Evolutionary conservation across 2,797 vertebrate genomes (phyloP).

Genomic region (Triplophysa bombifrons): DNA sequence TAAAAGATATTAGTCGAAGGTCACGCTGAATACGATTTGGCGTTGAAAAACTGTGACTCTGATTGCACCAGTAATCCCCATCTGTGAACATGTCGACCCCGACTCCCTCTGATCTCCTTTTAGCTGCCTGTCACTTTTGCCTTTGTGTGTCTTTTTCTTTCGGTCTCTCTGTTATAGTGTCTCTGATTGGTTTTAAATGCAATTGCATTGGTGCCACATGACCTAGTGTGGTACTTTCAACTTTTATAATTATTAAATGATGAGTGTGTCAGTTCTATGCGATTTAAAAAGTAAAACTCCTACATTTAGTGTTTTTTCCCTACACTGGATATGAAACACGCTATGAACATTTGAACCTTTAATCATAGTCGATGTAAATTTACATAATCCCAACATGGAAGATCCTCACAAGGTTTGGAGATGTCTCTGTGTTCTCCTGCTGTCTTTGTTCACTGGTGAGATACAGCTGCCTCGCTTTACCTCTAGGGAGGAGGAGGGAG

Average conservation of each 20-base stretch:
- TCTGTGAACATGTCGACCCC: constrained; percentile 42
- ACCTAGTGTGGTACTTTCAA: not conserved
- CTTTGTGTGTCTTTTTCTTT: not conserved
- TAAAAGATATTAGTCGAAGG: constrained; percentile 26
- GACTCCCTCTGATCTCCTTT: constrained; percentile 45
- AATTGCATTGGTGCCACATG: not conserved
- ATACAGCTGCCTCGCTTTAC: constrained; percentile 28
- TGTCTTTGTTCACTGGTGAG: constrained; percentile 36
- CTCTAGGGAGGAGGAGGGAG: constrained; percentile 33
- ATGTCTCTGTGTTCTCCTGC: constrained; percentile 19
- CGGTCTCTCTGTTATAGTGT: constrained; percentile 7
- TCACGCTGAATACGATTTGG: constrained; percentile 42
- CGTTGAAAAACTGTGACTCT: not conserved
- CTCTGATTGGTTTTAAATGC: not conserved
- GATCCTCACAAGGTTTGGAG: not conserved
- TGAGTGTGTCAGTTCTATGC: not conserved
- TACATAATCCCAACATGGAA: constrained; percentile 17
- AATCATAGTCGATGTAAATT: constrained; percentile 9
- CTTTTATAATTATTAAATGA: not conserved
- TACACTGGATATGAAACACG: not conserved
- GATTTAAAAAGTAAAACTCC: not conserved
- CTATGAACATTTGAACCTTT: not conserved
- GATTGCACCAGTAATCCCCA: constrained; percentile 42
- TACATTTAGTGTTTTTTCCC: not conserved
- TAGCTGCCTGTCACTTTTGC: constrained; percentile 17